A percentile compares a stretch with the other conserved stretches of the same genome.
phyloP scores from a whole-genome alignment of 2,888 invertebrate species.

The Didymodactylos carnosus region DNA sequence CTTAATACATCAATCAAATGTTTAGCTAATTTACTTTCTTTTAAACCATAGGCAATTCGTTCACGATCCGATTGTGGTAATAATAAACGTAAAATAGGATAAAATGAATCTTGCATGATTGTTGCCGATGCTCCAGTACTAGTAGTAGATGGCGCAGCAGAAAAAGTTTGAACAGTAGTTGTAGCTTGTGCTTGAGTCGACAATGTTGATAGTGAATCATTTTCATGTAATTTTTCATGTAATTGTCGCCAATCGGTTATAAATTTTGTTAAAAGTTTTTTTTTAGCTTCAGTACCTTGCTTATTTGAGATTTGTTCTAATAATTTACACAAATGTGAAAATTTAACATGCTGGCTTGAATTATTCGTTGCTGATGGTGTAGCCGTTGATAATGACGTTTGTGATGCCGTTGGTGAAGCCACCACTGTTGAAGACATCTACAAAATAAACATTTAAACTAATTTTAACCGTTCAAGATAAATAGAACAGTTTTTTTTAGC shows the following conservation, averaged over 20 bases:
- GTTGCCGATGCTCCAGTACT: neutral
- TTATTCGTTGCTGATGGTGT: too few species aligned
- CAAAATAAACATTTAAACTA: too few species aligned
- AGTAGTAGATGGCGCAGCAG: too few species aligned
- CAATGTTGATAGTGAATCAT: constrained; percentile 19
- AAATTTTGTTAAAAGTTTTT: constrained; percentile 28
- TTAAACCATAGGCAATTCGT: constrained; percentile 60
- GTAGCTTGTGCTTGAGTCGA: neutral
- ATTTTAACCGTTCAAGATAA: too few species aligned
- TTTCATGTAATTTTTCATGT: constrained; percentile 26
- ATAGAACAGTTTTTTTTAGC: too few species aligned
- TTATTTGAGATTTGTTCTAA: constrained; percentile 44
- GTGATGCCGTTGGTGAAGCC: too few species aligned
- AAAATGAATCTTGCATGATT: constrained; percentile 34
- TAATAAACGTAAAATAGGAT: constrained; percentile 55
- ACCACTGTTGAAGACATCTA: too few species aligned
- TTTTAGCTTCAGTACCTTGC: constrained; percentile 32
- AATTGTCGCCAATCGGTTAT: constrained; percentile 32
- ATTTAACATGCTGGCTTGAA: constrained; percentile 16
- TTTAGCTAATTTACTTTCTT: constrained; percentile 49
- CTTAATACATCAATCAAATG: constrained; percentile 53
- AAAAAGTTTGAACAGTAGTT: neutral
- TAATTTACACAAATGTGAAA: constrained; percentile 34
- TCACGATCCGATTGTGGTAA: constrained; percentile 58
- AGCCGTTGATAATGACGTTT: too few species aligned